Base-by-base conservation (phyloP, 2,113 vertebrate species). In the Corythaixoides concolor region DNA sequence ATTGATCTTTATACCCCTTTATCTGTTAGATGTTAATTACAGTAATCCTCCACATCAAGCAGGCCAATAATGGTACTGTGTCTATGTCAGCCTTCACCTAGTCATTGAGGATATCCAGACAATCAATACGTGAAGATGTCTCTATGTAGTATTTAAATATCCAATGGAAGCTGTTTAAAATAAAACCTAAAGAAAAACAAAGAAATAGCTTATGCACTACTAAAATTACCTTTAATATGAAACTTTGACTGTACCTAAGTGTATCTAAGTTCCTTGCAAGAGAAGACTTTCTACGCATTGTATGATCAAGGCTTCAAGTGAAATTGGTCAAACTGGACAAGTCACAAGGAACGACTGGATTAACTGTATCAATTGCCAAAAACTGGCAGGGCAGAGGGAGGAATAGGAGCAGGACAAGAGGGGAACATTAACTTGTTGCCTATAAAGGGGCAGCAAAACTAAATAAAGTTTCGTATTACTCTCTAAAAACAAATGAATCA, bases 341-440 rank as follows among this genome's bases (percentile, higher is more conserved):
- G 67, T 53, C 50, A 64, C 37, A 64, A 64, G 33, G 33, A 84
- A 62, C 2, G 1, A 63, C 8, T 56, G 35, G 47, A 82, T 82
- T 41, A 80, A 2, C 23, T 30, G 12, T 7, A 81, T 27, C 24
- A 74, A 43, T 4, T 53, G 21, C 32, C 49, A 88, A 58, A 84
- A 39, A 41, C 0, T 30, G 15, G 18, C 35, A 23, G 15, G 9
- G 33, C 0, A 1, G 21, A 64, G n/a, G 9, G 12, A 5, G 19
- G 32, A 55, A 53, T 0, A 89, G n/a, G 6, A 80, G 35, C 27
- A 80, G 33, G 28, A 39, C 35, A 68, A 74, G 18, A 68, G 8
- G 8, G 7, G 32, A 91, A 63, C 43, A 35, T 24, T 28, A 94
- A 53, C 43, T 63, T 27, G 2, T 47, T 84, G 55, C 72, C 30